Base-by-base conservation (phyloP, 2,113 vertebrate species). In the Poicephalus gulielmi region DNA sequence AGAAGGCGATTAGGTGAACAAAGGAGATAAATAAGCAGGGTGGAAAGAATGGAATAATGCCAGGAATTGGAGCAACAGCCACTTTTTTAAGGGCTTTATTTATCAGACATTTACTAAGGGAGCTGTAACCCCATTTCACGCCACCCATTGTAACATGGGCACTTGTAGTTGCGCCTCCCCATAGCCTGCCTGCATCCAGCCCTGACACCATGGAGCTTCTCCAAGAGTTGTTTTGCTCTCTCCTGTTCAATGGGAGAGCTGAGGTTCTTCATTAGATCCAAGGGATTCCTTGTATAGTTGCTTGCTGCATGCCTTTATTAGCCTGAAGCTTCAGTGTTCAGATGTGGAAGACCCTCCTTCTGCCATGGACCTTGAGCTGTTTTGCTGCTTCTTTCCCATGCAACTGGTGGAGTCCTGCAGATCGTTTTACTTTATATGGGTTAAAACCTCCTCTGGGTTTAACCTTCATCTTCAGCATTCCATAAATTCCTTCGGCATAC, bases 101-200 rank as follows among this genome's bases (percentile, higher is more conserved):
- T 80, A 55, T 9, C 24, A 31, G 16, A 7, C 3, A 19, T 85
- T 80, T 39, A 39, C n/a, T 76, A 11, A 18, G 14, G 53, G n/a
- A 94, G 14, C 2, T 27, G 4, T 19, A 66, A 69, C 1, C 5
- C 27, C 2, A 0, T 64, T 67, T 82, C 37, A 66, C 31, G 52
- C 4, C 12, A 30, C 4, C 5, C 16, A 2, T 20, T 43, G 8
- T 8, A 39, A 63, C 0, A 10, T 13, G 28, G 12, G 31, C 27
- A 31, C 24, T 43, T 3, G 0, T 17, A 22, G 33, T 2, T 53
- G 3, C 9, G 52, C 9, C 30, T 73, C 63, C 41, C 13, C 43
- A 30, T 6, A 67, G 9, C 17, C 22, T 43, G 39, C 7, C 6
- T 68, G 19, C 31, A 55, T 10, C 57, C 37, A 73, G 2, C 12